Conservation (phyloP, 2,113 vertebrate species). For the Sylvicapra grimmia region DNA sequence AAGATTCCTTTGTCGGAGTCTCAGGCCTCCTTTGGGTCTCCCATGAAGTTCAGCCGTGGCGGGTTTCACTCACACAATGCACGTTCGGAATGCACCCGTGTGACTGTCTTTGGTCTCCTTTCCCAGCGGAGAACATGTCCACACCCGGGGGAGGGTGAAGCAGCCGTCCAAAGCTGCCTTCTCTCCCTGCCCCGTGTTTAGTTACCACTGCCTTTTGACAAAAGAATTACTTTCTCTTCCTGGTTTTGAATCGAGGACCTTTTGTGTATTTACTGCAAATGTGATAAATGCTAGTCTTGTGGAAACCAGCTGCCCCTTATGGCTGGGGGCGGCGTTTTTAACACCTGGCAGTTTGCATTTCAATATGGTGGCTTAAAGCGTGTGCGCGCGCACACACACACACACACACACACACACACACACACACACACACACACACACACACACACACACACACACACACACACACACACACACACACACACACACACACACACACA, state of each 20-base stretch:
- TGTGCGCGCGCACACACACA: not conserved
- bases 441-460: not conserved
- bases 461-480: not conserved
- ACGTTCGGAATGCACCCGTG: fast-evolving
- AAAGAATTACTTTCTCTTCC: conserved; percentile 62
- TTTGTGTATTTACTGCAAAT: conserved; percentile 69
- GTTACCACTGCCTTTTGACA: conserved; percentile 58
- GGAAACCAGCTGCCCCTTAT: conserved; percentile 61
- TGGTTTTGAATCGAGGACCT: conserved; percentile 64
- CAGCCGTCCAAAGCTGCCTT: not conserved
- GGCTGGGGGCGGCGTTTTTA: conserved; percentile 46
- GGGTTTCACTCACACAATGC: not conserved
- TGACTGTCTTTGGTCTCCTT: not conserved
- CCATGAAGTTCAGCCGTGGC: fast-evolving
- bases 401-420: not conserved
- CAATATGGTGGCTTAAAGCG: conserved; percentile 55
- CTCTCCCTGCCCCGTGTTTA: not conserved
- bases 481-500: not conserved
- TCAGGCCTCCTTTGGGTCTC: not conserved
- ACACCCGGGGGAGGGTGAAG: not conserved
- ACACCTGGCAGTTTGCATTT: conserved; percentile 68
- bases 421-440: too few species aligned
- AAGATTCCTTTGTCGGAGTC: not conserved
- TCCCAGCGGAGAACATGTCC: not conserved
- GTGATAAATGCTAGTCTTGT: conserved; percentile 54